These are phyloP conservation scores for Anisognathus igniventris DNA, from an alignment of 2,797 vertebrate species.

Conservation along the genomic window DNA sequence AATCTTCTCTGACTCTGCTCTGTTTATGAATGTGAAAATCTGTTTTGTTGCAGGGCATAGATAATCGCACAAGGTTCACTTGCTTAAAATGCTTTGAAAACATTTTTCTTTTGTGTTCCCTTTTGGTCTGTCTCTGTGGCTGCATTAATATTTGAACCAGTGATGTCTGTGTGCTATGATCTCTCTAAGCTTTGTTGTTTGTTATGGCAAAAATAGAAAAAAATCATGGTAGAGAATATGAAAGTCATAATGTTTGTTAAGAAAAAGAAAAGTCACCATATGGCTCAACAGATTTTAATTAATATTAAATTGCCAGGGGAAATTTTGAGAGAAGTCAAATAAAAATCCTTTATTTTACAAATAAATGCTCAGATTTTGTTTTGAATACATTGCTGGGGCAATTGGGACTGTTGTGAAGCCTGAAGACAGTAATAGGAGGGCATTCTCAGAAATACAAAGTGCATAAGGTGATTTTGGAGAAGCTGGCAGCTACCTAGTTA, in stretches of 20 bases:
- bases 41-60: not conserved
- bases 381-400: not conserved
- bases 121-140: not conserved
- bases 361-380: conserved; percentile 20
- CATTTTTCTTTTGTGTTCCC: not conserved
- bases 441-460: not conserved
- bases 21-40: not conserved
- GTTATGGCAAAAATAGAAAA: conserved; percentile 3
- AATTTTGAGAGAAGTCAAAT: conserved; percentile 12
- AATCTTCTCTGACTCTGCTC: not conserved
- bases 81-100: not conserved
- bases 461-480: not conserved
- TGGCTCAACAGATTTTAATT: conserved; percentile 59
- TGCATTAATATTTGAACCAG: not conserved
- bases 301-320: conserved; percentile 33
- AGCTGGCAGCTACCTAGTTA: not conserved
- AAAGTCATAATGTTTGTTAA: conserved; percentile 57
- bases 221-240: not conserved
- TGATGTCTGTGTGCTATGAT: not conserved
- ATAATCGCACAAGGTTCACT: not conserved
- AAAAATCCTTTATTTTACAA: conserved; percentile 32
- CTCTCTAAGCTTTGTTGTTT: conserved; percentile 22
- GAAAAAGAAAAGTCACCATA: conserved; percentile 31
- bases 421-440: not conserved
- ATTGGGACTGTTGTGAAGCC: not conserved